Percentiles rank a stretch among this genome's conserved stretches.
These are phyloP conservation scores for Colaptes auratus DNA, from an alignment of 2,113 vertebrate species.

Conservation along the genomic window DNA sequence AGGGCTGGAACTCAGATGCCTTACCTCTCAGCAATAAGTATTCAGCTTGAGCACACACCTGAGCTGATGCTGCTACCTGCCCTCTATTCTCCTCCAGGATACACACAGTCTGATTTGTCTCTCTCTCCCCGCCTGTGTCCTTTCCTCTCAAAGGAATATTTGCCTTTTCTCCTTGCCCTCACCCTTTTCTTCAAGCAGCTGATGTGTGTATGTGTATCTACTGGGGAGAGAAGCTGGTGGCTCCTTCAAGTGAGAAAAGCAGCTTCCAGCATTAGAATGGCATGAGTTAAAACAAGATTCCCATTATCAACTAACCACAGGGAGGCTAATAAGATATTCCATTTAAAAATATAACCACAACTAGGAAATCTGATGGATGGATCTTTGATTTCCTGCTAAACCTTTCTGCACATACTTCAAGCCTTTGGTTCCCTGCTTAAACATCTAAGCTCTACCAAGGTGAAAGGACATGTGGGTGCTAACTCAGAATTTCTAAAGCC, in stretches of 20 bases:
- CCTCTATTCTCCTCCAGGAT: not conserved
- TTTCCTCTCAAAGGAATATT: not conserved
- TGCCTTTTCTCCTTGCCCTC: constrained; percentile 2
- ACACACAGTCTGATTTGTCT: not conserved
- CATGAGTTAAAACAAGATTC: constrained; percentile 33
- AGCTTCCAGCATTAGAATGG: constrained; percentile 33
- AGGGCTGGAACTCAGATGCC: not conserved
- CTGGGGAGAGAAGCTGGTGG: constrained; percentile 43
- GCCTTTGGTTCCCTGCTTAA: not conserved
- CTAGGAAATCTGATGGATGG: not conserved
- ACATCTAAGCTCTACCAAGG: not conserved
- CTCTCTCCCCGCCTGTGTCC: not conserved
- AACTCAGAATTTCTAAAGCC: not conserved
- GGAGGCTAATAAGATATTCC: constrained; percentile 10
- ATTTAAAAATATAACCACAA: not conserved
- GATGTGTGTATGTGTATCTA: not conserved
- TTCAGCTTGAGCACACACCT: not conserved
- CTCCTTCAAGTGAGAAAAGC: constrained; percentile 55
- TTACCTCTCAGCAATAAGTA: not conserved
- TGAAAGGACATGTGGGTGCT: not conserved
- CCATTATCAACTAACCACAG: not conserved
- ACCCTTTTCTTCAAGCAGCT: constrained; percentile 17
- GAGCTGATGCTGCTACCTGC: not conserved
- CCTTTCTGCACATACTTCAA: not conserved
- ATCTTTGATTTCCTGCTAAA: not conserved